phyloP scores from a whole-genome alignment of 2,888 invertebrate genomes.

The Callyntrura guangdongensis region DNA sequence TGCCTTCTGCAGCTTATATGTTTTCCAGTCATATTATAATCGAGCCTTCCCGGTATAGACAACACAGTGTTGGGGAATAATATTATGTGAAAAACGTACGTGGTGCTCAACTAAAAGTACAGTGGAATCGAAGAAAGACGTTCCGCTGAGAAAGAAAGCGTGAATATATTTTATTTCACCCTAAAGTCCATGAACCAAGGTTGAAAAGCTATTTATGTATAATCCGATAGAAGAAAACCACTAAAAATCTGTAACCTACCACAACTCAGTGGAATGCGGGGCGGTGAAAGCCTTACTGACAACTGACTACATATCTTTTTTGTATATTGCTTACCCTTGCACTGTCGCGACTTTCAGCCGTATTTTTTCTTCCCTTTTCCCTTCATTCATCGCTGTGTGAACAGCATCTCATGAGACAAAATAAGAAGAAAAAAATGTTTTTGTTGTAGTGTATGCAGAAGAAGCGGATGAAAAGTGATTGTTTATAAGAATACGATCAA shows the following conservation, averaged over 20 bases:
- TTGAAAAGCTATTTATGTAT: conserved; percentile 53
- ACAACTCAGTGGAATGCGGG: conserved; percentile 67
- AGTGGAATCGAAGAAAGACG: not conserved
- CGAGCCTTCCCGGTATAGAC: not conserved
- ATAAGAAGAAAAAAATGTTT: conserved; percentile 22
- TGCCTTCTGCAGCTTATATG: not conserved
- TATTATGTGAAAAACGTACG: not conserved
- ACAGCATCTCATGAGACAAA: not conserved
- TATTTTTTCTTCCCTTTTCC: conserved; percentile 44
- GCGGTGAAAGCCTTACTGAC: conserved; percentile 66
- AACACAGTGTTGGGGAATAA: not conserved
- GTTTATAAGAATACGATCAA: conserved; percentile 15
- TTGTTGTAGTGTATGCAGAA: not conserved
- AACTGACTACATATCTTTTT: conserved; percentile 54
- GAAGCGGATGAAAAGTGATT: conserved; percentile 8
- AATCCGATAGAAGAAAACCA: conserved; percentile 36
- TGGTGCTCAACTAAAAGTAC: no score
- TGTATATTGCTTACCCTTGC: conserved; percentile 10
- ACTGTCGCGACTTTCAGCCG: not conserved
- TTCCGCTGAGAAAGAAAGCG: not conserved
- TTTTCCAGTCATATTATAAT: not conserved
- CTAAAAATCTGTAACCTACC: conserved; percentile 68
- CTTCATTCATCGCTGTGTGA: conserved; percentile 19
- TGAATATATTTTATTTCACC: conserved; percentile 1
- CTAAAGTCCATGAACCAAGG: conserved; percentile 36